Base-by-base conservation (phyloP, 2,113 vertebrate species). In the Ceratotherium simum region DNA sequence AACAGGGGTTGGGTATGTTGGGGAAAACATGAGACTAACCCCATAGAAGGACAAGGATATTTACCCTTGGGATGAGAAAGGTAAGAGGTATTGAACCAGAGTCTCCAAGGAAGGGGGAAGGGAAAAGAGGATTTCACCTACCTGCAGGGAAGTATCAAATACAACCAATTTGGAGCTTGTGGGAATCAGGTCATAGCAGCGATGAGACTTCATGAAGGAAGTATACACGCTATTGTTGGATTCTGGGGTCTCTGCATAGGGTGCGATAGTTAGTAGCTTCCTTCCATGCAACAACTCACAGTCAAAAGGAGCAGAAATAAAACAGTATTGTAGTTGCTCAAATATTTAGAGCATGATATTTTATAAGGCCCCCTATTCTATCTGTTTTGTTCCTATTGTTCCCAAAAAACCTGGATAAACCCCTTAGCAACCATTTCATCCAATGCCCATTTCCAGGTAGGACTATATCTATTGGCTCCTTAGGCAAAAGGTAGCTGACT, bases 161-260 rank as follows among this genome's bases (percentile, higher is more conserved):
- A 99, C 99, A n/a, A 99, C 99, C 90, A 99, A 98, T 97, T 99
- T 99, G 98, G 99, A 99, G 98, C 99, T 99, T 91, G 99, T 99
- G 70, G 99, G 99, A 96, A 99, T 99, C 29, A 99, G 99, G 98
- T 99, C 99, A 72, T 99, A 99, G 98, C 99, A 99, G 82, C 99
- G 99, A 93, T 99, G 99, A 33, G 99, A 99, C 98, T 99, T 99
- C 99, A 99, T 99, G 98, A 99, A 99, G 97, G 98, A 95, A 1
- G 99, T 99, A 98, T 99, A 99, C 67, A 99, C 99, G 1, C 98
- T 97, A 3, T 67, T 96, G 98, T 99, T 99, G 78, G 99, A 97
- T 93, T 99, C 99, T 7, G 98, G 94, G 78, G 97, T 93, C 67
- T 98, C 98, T 98, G 97, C 31, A 95, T 42, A 92, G 90, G 90